Evolutionary conservation across 2,797 vertebrate genomes (phyloP), one percentile per base, ranked within the genome.

Genomic region (Takifugu rubripes): DNA sequence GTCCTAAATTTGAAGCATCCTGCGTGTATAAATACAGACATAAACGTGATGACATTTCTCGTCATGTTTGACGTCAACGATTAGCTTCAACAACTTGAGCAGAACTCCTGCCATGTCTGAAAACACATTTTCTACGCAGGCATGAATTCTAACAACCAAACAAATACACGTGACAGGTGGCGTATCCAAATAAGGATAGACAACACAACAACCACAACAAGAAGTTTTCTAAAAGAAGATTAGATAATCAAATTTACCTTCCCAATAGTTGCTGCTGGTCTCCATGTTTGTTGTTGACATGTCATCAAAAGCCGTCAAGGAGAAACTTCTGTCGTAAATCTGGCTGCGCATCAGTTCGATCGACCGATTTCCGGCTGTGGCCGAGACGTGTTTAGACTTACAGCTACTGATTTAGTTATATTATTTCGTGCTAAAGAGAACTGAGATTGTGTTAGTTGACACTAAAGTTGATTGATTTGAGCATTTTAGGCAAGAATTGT

Each of bases 261-360:
- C 94, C 94, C 94, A 95, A 55, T 93, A 94, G 89, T 92, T 90
- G 77, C 87, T 90, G 74, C 81, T 78, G 72, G 88, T 78, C 73
- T 93, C 94, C 94, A 96, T 96, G 82, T 92, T 92, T 93, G 89
- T 93, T 93, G 89, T 91, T 84, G 78, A 82, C 74, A 74, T 71
- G 70, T 84, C 92, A 87, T 88, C 93, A 82, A 87, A 86, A 82
- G 86, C 85, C 85, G 72, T 77, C 52, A 76, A 74, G 61, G 2
- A 42, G 50, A 59, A 17, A 26, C 27, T 42, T 68, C 29, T 74
- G 86, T 85, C 82, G 84, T 36, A 60, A 59, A 26, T 21, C 6
- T 53, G 0, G 10, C 3, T 6, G 0, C 1, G 1, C 8, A 17
- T 60, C 60, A 55, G 66, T 57, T 68, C 1, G 68, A 45, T 59